Conservation (phyloP, 2,113 vertebrate species). For the Proteles cristata region DNA sequence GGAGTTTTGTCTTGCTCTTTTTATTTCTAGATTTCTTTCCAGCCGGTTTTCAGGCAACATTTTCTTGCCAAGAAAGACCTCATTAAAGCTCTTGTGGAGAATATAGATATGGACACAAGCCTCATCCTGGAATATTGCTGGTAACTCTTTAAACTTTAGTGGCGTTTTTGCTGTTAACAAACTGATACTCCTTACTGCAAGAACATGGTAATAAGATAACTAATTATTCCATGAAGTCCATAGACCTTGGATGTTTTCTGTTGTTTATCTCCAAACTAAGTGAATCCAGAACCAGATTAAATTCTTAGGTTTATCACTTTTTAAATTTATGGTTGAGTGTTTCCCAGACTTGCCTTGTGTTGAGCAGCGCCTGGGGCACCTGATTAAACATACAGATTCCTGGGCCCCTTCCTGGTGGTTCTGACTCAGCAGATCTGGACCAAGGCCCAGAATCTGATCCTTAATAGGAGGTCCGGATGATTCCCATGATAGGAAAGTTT, state of each 20-base stretch:
- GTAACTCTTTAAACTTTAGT: slow-evolving; percentile 81
- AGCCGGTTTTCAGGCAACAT: slow-evolving; percentile 93
- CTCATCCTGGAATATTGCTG: slow-evolving; percentile 95
- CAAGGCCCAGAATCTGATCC: not conserved
- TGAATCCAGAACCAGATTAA: not conserved
- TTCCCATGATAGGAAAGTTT: not conserved
- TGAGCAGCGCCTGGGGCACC: not conserved
- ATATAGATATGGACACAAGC: slow-evolving; percentile 88
- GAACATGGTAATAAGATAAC: not conserved
- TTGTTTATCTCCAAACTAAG: not conserved
- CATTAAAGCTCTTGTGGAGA: slow-evolving; percentile 91
- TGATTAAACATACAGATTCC: not conserved
- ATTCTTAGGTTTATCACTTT: not conserved
- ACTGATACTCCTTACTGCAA: slow-evolving; percentile 72
- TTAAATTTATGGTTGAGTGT: not conserved
- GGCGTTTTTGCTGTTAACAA: not conserved
- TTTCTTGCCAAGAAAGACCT: slow-evolving; percentile 92
- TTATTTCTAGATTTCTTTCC: slow-evolving; percentile 93
- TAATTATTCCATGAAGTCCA: not conserved
- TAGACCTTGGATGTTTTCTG: not conserved
- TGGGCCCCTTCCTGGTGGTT: not conserved
- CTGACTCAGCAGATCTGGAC: not conserved
- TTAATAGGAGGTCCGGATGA: not conserved
- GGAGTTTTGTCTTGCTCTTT: slow-evolving; percentile 38
- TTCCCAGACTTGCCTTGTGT: not conserved